These are phyloP conservation scores for Bombus vancouverensis DNA, from an alignment of 1,140 invertebrate species.

Conservation along the genomic window DNA sequence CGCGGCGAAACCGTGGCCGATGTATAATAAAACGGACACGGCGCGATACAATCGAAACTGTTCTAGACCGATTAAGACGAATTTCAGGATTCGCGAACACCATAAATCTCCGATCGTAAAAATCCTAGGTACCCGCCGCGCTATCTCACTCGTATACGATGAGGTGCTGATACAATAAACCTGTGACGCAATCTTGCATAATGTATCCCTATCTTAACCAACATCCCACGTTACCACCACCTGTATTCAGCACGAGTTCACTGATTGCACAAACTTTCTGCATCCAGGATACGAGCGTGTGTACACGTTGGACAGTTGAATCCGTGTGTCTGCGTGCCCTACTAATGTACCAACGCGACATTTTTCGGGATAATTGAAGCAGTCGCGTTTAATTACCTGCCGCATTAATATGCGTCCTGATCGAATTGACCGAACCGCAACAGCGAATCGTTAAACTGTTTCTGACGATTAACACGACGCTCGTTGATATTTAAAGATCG, in stretches of 20 bases:
- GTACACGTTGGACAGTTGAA: constrained; percentile 46
- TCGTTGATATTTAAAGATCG: not conserved
- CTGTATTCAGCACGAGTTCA: constrained; percentile 75
- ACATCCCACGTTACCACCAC: constrained; percentile 75
- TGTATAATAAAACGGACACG: constrained; percentile 46
- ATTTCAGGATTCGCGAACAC: constrained; percentile 41
- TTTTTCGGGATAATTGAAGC: constrained; percentile 1
- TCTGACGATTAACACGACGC: not conserved
- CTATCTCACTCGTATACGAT: constrained; percentile 67
- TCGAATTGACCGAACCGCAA: not conserved
- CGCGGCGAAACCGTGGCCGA: not conserved
- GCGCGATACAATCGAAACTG: constrained; percentile 46
- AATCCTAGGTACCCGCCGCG: constrained; percentile 34
- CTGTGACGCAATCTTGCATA: constrained; percentile 76
- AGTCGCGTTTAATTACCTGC: not conserved
- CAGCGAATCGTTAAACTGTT: too few species aligned
- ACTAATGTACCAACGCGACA: constrained; percentile 11
- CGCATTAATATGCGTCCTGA: not conserved
- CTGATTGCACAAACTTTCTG: constrained; percentile 76
- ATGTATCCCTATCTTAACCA: constrained; percentile 72
- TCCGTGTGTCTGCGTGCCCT: constrained; percentile 39
- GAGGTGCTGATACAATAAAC: constrained; percentile 79
- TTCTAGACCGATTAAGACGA: constrained; percentile 52
- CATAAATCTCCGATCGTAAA: constrained; percentile 45
- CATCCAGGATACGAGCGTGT: constrained; percentile 66